Conservation (phyloP, 2,888 invertebrate genomes). For the Penaeus monodon region DNA sequence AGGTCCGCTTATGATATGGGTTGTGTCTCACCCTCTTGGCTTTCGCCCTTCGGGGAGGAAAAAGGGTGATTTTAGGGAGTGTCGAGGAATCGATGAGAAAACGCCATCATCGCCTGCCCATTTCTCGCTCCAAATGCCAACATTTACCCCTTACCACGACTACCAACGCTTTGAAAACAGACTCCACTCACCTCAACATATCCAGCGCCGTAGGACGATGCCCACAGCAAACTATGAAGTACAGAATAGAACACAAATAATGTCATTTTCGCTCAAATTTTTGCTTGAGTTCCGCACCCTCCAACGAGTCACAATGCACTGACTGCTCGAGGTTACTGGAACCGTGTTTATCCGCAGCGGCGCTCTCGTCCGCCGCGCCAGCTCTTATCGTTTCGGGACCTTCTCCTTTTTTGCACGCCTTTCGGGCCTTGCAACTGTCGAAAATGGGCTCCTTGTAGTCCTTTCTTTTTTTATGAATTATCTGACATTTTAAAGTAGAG, state of each 20-base stretch:
- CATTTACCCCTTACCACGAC: neutral
- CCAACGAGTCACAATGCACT: conserved; percentile 51
- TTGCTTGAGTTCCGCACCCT: conserved; percentile 31
- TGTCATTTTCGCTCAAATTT: conserved; percentile 44
- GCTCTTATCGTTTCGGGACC: conserved; percentile 16
- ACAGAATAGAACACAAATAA: conserved; percentile 47
- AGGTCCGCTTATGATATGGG: too few species aligned
- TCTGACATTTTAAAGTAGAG: too few species aligned
- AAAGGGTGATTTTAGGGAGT: neutral
- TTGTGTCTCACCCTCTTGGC: too few species aligned
- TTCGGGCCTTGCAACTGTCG: neutral
- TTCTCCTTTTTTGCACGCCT: neutral
- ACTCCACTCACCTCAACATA: conserved; percentile 51
- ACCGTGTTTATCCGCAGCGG: conserved; percentile 61
- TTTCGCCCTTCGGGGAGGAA: neutral
- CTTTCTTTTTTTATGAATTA: too few species aligned
- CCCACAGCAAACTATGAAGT: conserved; percentile 45
- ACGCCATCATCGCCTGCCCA: conserved; percentile 46
- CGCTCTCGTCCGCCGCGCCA: conserved; percentile 36
- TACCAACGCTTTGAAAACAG: neutral
- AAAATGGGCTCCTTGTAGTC: too few species aligned
- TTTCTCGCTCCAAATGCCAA: neutral
- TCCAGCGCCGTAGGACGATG: conserved; percentile 51
- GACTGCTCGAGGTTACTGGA: conserved; percentile 50
- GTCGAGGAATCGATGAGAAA: conserved; percentile 51